Evolutionary conservation across 2,888 invertebrate species (phyloP).

Genomic region (Drosophila nr. medialis): DNA sequence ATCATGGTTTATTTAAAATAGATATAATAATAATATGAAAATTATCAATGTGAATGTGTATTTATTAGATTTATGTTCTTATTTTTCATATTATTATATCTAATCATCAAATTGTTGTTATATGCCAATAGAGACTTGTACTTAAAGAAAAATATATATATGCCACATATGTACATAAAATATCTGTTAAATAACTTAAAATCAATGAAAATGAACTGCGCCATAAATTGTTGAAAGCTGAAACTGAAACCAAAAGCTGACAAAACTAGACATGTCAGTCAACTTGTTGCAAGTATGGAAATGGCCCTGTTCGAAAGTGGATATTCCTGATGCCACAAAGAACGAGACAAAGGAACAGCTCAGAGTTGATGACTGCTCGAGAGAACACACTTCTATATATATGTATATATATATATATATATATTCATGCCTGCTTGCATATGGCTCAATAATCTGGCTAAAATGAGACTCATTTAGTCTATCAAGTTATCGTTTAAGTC

Average conservation of each 20-base stretch:
- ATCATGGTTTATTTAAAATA: too few relatives aligned
- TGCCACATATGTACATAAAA: neutral
- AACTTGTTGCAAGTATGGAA: neutral
- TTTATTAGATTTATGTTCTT: neutral
- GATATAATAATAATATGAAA: too few relatives aligned
- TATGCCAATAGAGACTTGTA: too few relatives aligned
- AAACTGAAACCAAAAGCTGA: neutral
- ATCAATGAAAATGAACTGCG: neutral
- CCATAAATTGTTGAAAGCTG: neutral
- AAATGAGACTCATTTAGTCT: constrained; percentile 66
- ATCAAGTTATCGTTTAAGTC: constrained; percentile 62
- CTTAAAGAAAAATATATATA: too few relatives aligned
- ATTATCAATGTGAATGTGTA: neutral
- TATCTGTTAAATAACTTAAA: neutral
- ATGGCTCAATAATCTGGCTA: constrained; percentile 66
- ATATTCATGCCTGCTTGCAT: constrained; percentile 17
- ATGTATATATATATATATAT: neutral
- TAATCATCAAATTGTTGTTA: too few relatives aligned
- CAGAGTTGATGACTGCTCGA: constrained; percentile 1
- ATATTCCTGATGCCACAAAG: constrained; percentile 9
- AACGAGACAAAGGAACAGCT: constrained; percentile 21
- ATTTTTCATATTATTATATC: neutral
- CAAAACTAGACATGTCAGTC: neutral
- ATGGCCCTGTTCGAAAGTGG: constrained; percentile 8
- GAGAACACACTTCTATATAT: neutral